Conservation (phyloP, 2,797 vertebrate species). For the Mormyrops attenuatus region DNA sequence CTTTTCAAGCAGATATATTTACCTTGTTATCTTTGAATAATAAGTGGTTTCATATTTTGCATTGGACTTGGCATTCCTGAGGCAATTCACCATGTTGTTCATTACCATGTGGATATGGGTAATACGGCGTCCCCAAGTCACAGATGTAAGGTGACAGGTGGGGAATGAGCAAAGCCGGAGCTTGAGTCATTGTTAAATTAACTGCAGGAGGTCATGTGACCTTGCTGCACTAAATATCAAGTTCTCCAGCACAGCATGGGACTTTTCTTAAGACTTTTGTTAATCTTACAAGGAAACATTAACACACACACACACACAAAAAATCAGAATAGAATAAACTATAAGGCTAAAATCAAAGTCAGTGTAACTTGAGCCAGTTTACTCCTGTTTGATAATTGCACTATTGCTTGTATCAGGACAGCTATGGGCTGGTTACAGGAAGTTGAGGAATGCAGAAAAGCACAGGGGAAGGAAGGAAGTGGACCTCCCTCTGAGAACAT, state of each 20-base stretch:
- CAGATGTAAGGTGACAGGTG: not conserved
- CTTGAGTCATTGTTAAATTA: not conserved
- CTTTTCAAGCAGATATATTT: not conserved
- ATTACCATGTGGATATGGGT: not conserved
- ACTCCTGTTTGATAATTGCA: not conserved
- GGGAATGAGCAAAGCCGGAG: not conserved
- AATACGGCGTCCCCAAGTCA: not conserved
- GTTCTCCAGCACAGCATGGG: not conserved
- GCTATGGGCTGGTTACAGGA: not conserved
- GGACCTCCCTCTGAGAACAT: not conserved
- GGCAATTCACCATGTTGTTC: not conserved
- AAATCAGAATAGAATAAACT: not conserved
- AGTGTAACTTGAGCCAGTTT: not conserved
- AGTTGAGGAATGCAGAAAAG: conserved; percentile 11
- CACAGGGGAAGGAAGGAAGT: conserved; percentile 1
- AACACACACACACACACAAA: not conserved
- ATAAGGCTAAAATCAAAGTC: not conserved
- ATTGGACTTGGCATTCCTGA: not conserved
- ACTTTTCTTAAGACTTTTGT: not conserved
- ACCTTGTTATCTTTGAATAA: not conserved
- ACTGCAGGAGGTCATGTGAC: not conserved
- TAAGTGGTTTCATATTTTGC: not conserved
- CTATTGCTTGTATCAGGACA: not conserved
- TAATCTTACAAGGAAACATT: not conserved
- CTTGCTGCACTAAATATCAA: not conserved